Evolutionary conservation across 1,140 invertebrate genomes (phyloP), one percentile per base, ranked within the genome.

Genomic region (Aphidius gifuensis): DNA sequence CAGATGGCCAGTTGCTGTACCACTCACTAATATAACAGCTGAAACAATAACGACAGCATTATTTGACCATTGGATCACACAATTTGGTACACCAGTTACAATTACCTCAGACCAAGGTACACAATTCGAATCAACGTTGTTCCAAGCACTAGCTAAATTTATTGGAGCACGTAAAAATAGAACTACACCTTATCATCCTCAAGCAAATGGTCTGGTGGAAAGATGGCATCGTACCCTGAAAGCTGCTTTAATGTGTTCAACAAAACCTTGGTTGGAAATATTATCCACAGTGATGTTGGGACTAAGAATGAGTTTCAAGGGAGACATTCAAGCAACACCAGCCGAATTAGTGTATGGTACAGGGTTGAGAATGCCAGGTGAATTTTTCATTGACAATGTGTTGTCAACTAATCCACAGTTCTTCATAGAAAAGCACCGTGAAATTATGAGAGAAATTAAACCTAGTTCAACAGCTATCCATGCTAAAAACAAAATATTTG

Each of bases 331-430:
- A 11, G 61, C 67, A 44, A 68, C 68, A 11, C 66, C 72, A 43
- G 72, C 73, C 1, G 71, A 77, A 65, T 42, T 77, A 9, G 39
- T 75, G 6, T 74, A 67, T 47, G 71, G 71, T 7, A 66, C 65
- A 38, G 59, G 70, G 9, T 45, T 75, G 7, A 44, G 70, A n/a
- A 55, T 77, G 2, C 70, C 72, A 9, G 71, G 71, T 1, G 74
- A 80, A 65, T 74, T 77, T 50, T 68, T 79, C 44, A 42, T 62
- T 8, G 45, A 51, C 39, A 9, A 48, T 16, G 50, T 48, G 9
- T 11, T 11, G 11, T 59, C 44, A 39, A 54, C 40, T 5, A 46
- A 60, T 8, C 61, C 60, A 23, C 47, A 57, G 45, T 46, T 61
- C 9, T 63, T 61, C 54, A 45, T 63, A 7, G 21, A 58, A 47